Percentiles rank a stretch among this genome's conserved stretches.
Conservation (phyloP, 2,888 invertebrate species). For the Dynastes hyllus region DNA sequence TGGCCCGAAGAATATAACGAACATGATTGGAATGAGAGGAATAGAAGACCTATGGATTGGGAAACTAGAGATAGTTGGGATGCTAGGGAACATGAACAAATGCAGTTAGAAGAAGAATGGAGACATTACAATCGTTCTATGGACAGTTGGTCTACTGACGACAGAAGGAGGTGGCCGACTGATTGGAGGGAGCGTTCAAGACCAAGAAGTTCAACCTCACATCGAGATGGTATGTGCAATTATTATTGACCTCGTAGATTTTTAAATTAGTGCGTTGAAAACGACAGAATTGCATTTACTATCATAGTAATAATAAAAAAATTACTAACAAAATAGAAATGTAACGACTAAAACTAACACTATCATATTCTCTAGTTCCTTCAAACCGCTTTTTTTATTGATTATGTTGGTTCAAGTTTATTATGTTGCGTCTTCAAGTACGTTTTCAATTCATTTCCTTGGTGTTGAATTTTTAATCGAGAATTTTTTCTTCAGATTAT, state of each 20-base stretch:
- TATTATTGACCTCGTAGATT: background rate
- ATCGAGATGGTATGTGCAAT: constrained; percentile 46
- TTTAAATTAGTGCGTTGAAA: constrained; percentile 12
- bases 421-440: background rate
- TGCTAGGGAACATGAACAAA: constrained; percentile 65
- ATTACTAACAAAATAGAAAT: too few relatives aligned
- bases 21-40: constrained; percentile 70
- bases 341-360: too few relatives aligned
- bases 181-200: constrained; percentile 70
- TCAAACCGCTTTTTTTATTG: background rate
- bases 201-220: constrained; percentile 69
- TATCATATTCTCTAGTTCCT: background rate
- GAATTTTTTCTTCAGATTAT: constrained; percentile 48
- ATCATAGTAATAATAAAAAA: too few relatives aligned
- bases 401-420: background rate
- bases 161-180: constrained; percentile 72
- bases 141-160: constrained; percentile 72
- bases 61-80: constrained; percentile 69
- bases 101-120: constrained; percentile 67
- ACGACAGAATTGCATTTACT: background rate
- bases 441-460: constrained; percentile 18
- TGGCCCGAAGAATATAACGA: constrained; percentile 69
- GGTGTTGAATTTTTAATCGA: constrained; percentile 37
- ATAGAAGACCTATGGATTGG: constrained; percentile 75
- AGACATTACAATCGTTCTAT: constrained; percentile 65